Evolutionary conservation across 2,888 invertebrate genomes (phyloP).

Genomic region (Ypsolopha sequella): DNA sequence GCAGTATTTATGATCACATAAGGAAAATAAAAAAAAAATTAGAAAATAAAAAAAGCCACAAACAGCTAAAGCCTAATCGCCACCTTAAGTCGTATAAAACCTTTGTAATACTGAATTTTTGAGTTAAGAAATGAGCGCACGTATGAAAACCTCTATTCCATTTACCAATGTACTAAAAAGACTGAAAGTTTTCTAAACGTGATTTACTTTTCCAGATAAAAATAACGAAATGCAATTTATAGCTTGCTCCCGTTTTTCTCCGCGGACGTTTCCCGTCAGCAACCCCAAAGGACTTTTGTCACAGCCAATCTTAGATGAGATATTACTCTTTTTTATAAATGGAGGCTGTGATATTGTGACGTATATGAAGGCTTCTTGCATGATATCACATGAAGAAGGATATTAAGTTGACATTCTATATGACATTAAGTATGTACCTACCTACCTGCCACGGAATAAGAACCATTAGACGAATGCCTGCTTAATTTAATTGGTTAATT

Average conservation of each 20-base stretch:
- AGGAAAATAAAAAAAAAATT: too few relatives aligned
- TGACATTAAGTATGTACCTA: too few relatives aligned
- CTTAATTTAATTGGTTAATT: too few relatives aligned
- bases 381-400: too few relatives aligned
- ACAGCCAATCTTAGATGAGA: not conserved
- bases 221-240: slow-evolving; percentile 21
- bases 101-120: slow-evolving; percentile 13
- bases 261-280: slow-evolving; percentile 1
- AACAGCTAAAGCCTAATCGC: not conserved
- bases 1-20: slow-evolving; percentile 3
- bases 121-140: slow-evolving; percentile 15
- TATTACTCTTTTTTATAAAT: not conserved
- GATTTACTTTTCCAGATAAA: slow-evolving; percentile 22
- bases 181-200: slow-evolving; percentile 16
- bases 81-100: slow-evolving; percentile 5
- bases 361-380: too few relatives aligned
- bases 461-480: too few relatives aligned
- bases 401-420: too few relatives aligned
- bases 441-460: too few relatives aligned
- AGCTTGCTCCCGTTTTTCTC: slow-evolving; percentile 18
- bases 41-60: not conserved
- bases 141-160: slow-evolving; percentile 19
- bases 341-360: not conserved
- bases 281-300: slow-evolving; percentile 1
- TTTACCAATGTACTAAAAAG: slow-evolving; percentile 17